A percentile compares a stretch with the other conserved stretches of the same genome.
These are phyloP conservation scores for Heliconius hortense DNA, from an alignment of 2,888 invertebrate species.

Conservation along the genomic window DNA sequence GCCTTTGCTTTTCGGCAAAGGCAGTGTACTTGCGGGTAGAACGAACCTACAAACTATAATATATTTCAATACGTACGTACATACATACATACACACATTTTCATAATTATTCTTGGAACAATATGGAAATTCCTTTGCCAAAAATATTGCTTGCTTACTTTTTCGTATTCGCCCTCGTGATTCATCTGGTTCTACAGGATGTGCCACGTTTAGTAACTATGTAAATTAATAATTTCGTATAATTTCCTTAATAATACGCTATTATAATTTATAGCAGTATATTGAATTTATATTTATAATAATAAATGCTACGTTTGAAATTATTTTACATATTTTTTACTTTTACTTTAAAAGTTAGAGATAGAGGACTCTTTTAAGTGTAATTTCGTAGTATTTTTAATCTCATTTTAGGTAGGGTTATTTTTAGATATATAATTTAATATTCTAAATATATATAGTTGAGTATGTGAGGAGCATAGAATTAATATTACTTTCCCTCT, in stretches of 20 bases:
- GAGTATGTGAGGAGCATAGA: neutral
- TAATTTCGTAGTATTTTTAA: neutral
- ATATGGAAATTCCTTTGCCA: slow-evolving; percentile 11
- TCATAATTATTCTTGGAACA: slow-evolving; percentile 20
- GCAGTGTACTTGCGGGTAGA: slow-evolving; percentile 28
- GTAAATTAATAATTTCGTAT: neutral
- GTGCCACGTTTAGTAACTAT: neutral
- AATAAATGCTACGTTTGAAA: too few species aligned
- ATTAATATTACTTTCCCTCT: too few species aligned
- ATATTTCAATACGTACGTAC: neutral
- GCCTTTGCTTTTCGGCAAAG: slow-evolving; percentile 35
- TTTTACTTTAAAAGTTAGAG: too few species aligned
- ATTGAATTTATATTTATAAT: too few species aligned
- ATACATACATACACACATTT: neutral
- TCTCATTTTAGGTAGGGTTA: neutral
- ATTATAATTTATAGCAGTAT: neutral
- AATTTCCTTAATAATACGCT: neutral
- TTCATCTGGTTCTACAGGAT: neutral
- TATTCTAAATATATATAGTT: neutral
- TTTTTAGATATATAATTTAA: neutral
- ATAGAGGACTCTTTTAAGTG: too few species aligned
- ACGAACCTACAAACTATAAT: slow-evolving; percentile 24
- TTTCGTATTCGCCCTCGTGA: neutral
- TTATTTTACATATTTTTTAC: too few species aligned
- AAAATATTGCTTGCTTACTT: slow-evolving; percentile 11